Evolutionary conservation across 37 sponge, comb jelly and placozoan species (phyloP).

Genomic region (Dysidea cf. avara): DNA sequence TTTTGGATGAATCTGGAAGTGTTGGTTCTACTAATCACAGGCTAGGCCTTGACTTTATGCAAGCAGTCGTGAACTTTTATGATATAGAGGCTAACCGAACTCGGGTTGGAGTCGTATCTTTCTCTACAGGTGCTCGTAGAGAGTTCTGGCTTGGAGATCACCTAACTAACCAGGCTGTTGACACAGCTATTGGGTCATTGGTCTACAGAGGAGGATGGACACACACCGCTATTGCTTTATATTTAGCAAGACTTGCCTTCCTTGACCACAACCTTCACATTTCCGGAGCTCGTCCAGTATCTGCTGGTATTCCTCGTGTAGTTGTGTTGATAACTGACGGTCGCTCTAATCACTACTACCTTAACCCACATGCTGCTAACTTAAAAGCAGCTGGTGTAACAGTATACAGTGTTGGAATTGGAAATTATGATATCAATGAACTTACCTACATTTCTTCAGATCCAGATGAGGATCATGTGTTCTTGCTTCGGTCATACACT

Average conservation of each 20-base stretch:
- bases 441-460: conserved; percentile 64
- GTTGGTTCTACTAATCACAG: conserved; percentile 60
- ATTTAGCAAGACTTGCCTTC: conserved; percentile 22
- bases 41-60: conserved; percentile 56
- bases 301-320: conserved; percentile 72
- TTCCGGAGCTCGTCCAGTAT: conserved; percentile 71
- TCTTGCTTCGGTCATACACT: conserved; percentile 47
- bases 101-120: conserved; percentile 61
- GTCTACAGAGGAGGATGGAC: conserved; percentile 61
- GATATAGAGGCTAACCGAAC: conserved; percentile 54
- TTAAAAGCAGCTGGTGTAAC: conserved; percentile 61
- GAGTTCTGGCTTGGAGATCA: conserved; percentile 46
- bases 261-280: conserved; percentile 6
- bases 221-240: conserved; percentile 57
- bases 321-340: conserved; percentile 90
- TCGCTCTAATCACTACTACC: conserved; percentile 56
- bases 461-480: conserved; percentile 68
- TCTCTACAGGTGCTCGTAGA: conserved; percentile 38
- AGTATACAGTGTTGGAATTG: conserved; percentile 49
- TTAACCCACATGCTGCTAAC: conserved; percentile 20
- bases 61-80: conserved; percentile 61
- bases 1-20: conserved; percentile 85
- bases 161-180: conserved; percentile 10
- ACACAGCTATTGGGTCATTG: background rate
- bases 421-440: conserved; percentile 51